phyloP scores from a whole-genome alignment of 1,140 invertebrate genomes.

The Pemphigus obesinymphae region DNA sequence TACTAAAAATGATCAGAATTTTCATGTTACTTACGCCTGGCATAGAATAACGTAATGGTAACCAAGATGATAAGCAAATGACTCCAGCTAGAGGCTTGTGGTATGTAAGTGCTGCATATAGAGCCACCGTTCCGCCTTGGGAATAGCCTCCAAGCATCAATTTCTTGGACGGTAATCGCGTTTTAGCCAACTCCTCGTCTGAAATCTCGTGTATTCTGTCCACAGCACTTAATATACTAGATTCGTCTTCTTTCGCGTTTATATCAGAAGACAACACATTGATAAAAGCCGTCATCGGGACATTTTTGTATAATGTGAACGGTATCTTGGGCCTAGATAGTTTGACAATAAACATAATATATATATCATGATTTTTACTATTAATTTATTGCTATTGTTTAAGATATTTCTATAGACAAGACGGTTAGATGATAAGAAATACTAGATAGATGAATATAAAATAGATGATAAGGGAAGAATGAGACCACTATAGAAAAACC shows the following conservation, averaged over 20 bases:
- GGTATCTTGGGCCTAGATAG: conserved; percentile 70
- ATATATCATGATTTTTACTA: neutral
- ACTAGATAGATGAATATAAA: no score
- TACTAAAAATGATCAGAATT: no score
- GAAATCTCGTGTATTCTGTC: conserved; percentile 77
- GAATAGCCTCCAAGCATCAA: conserved; percentile 79
- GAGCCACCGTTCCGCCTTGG: conserved; percentile 85
- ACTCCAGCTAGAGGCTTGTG: conserved; percentile 81
- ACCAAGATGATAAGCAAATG: conserved; percentile 87
- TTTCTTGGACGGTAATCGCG: conserved; percentile 72
- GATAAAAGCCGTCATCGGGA: conserved; percentile 94
- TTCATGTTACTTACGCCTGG: conserved; percentile 57
- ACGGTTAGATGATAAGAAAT: no score
- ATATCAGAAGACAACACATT: conserved; percentile 80
- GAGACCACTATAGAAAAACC: no score
- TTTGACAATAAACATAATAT: neutral
- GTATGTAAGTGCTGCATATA: conserved; percentile 82
- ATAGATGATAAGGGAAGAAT: no score
- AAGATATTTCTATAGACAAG: no score
- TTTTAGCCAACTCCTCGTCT: conserved; percentile 67
- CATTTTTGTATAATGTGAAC: conserved; percentile 89
- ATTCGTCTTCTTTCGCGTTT: conserved; percentile 83
- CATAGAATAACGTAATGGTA: conserved; percentile 85
- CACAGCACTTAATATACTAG: conserved; percentile 73
- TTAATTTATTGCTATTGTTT: no score